phyloP scores from a whole-genome alignment of 2,888 invertebrate genomes.

The Sialis lutaria region DNA sequence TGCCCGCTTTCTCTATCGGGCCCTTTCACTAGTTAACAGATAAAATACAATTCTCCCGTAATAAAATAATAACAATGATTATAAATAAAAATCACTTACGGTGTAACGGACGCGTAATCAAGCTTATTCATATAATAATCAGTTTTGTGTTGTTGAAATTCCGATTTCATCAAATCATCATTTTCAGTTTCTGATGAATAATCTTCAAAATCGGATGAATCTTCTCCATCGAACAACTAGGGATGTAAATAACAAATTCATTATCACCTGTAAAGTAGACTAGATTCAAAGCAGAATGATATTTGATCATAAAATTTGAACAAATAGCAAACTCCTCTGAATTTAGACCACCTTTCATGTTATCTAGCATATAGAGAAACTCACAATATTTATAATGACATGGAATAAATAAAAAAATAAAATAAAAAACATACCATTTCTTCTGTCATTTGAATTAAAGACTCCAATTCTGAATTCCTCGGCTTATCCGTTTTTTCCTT shows the following conservation, averaged over 20 bases:
- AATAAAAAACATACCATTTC: conserved; percentile 33
- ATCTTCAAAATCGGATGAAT: conserved; percentile 18
- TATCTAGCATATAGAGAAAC: too few relatives aligned
- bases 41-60: too few relatives aligned
- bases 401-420: too few relatives aligned
- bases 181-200: conserved; percentile 25
- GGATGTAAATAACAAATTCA: neutral
- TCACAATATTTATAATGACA: too few relatives aligned
- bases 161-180: conserved; percentile 39
- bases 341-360: too few relatives aligned
- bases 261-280: neutral
- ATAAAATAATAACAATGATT: too few relatives aligned
- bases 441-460: conserved; percentile 42
- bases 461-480: conserved; percentile 33
- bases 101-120: conserved; percentile 59
- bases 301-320: too few relatives aligned
- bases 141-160: conserved; percentile 71
- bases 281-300: too few relatives aligned
- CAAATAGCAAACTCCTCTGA: too few relatives aligned
- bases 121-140: conserved; percentile 87
- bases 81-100: conserved; percentile 41
- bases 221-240: neutral
- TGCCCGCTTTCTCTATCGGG: too few relatives aligned
- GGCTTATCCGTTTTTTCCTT: conserved; percentile 27
- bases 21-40: too few relatives aligned